These are phyloP conservation scores for Actenoides lindsayi DNA, from an alignment of 2,113 vertebrate genomes.

Conservation along the genomic window DNA sequence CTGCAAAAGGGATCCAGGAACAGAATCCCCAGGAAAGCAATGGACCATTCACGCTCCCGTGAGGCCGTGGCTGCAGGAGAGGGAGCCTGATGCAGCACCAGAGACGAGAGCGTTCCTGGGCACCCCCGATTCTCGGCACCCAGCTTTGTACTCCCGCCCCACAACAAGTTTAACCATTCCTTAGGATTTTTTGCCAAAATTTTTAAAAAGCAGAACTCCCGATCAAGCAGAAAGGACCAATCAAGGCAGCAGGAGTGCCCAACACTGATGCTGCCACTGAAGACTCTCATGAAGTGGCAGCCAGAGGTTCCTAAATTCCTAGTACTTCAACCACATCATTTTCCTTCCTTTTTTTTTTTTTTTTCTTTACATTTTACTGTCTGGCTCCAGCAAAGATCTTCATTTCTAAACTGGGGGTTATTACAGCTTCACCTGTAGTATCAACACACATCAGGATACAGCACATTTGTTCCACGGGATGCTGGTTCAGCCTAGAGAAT, in stretches of 20 bases:
- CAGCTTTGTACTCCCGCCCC: neutral
- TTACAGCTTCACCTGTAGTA: neutral
- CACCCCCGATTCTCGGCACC: rapidly evolving
- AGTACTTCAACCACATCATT: neutral
- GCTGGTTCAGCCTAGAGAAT: neutral
- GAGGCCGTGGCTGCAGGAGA: neutral
- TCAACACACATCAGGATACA: neutral
- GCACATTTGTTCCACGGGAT: neutral
- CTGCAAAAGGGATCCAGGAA: neutral
- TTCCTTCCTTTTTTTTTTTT: neutral
- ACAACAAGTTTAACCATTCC: neutral
- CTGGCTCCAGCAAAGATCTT: conserved; percentile 28
- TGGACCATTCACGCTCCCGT: rapidly evolving
- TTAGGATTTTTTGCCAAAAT: neutral
- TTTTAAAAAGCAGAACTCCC: neutral
- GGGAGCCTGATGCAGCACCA: rapidly evolving
- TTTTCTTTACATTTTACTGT: neutral
- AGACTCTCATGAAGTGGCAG: neutral
- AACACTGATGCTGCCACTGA: neutral
- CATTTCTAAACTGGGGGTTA: conserved; percentile 20
- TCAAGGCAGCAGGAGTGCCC: neutral
- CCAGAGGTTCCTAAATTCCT: neutral
- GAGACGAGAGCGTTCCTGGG: rapidly evolving
- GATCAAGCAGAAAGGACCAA: neutral
- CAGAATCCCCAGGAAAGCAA: neutral